phyloP scores from a whole-genome alignment of 2,797 vertebrate genomes.

The Pseudotriccus pelzelni region DNA sequence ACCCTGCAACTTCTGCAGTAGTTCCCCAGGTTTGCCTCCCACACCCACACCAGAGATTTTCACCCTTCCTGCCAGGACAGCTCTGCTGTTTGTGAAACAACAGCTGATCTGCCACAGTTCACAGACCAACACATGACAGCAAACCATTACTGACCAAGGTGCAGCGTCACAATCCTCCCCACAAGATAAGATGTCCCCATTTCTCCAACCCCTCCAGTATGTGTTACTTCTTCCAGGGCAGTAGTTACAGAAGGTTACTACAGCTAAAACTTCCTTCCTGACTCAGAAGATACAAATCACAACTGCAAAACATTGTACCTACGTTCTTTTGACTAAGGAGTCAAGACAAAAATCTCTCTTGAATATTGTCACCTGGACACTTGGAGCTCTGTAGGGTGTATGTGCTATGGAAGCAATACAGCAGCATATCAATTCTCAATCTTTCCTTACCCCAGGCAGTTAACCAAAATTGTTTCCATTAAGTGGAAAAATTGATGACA shows the following conservation, averaged over 20 bases:
- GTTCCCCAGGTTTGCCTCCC: constrained; percentile 48
- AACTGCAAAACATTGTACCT: not conserved
- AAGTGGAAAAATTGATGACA: not conserved
- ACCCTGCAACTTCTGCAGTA: constrained; percentile 52
- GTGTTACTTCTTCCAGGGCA: not conserved
- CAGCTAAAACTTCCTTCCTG: not conserved
- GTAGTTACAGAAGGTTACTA: not conserved
- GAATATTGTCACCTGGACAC: not conserved
- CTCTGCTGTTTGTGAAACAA: not conserved
- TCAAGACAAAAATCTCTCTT: not conserved
- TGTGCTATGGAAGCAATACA: not conserved
- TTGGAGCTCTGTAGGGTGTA: not conserved
- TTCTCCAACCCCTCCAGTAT: not conserved
- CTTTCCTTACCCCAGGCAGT: not conserved
- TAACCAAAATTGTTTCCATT: constrained; percentile 10
- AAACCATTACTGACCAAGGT: not conserved
- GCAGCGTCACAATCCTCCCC: not conserved
- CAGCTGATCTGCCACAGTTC: not conserved
- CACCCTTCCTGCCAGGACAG: constrained; percentile 16
- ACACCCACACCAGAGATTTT: not conserved
- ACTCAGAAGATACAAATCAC: not conserved
- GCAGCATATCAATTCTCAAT: not conserved
- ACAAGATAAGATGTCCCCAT: not conserved
- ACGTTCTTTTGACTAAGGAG: not conserved
- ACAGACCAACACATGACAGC: not conserved